These are phyloP conservation scores for Eupithecia subfuscata DNA, from an alignment of 2,888 invertebrate species.

Conservation along the genomic window DNA sequence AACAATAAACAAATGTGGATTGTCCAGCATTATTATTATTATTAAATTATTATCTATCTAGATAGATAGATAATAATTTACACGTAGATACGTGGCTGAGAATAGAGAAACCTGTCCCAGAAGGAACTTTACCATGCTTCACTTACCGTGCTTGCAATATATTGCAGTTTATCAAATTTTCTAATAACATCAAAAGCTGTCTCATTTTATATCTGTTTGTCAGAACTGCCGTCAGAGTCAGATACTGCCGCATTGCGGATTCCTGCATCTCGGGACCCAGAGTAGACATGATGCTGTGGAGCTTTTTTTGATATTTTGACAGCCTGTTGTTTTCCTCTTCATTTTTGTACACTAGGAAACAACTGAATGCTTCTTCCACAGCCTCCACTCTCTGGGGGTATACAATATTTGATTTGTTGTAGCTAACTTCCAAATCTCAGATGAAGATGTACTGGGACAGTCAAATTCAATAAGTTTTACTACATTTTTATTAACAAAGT, in stretches of 20 bases:
- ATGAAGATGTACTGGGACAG: neutral
- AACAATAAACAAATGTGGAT: too few species aligned
- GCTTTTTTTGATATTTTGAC: conserved; percentile 86
- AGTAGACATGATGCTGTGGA: conserved; percentile 87
- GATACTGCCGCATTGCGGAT: conserved; percentile 88
- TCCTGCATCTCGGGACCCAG: conserved; percentile 90
- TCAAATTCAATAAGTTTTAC: neutral
- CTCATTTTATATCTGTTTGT: conserved; percentile 90
- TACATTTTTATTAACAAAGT: neutral
- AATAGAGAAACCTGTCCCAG: neutral
- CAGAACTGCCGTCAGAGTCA: conserved; percentile 88
- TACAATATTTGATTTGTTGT: neutral
- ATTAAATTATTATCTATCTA: too few species aligned
- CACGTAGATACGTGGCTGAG: neutral
- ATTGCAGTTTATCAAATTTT: conserved; percentile 89
- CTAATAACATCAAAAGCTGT: conserved; percentile 89
- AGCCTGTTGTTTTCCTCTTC: conserved; percentile 88
- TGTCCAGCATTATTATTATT: too few species aligned
- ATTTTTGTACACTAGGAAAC: conserved; percentile 91
- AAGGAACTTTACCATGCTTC: neutral
- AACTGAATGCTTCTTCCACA: conserved; percentile 95
- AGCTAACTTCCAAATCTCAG: neutral
- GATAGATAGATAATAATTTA: too few species aligned
- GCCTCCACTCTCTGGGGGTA: conserved; percentile 88
- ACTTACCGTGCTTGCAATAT: conserved; percentile 89